Base-by-base conservation (phyloP, 2,797 vertebrate species). In the Macropodus opercularis region DNA sequence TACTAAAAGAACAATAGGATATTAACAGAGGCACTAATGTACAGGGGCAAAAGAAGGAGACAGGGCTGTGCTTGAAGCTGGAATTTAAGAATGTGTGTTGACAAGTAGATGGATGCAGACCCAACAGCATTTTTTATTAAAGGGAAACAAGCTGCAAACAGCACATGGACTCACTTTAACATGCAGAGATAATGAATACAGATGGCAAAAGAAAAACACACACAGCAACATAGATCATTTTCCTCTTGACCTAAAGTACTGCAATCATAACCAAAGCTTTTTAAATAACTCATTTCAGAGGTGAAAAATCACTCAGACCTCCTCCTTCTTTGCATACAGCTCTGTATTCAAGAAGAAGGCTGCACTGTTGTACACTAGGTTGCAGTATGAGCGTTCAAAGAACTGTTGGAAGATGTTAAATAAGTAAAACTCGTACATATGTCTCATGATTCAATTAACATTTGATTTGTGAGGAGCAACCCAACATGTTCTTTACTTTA, bases 1-100 rank as follows among this genome's bases (percentile, higher is more conserved):
- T n/a, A n/a, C n/a, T n/a, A n/a, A n/a, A 2, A 38, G 40, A 17
- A 58, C 47, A 55, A 19, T 14, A 4, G 21, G 17, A 63, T 69
- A 72, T 79, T 75, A 61, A 69, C 11, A 59, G 43, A 32, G 49
- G 17, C 58, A 52, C 9, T 18, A 12, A 6, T 27, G 26, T 27
- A 46, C 14, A 39, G 47, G 36, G 57, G 14, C 19, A 31, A 4
- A 22, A 49, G 17, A 72, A 44, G 18, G 19, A 6, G 60, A 57
- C 39, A 24, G 27, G 39, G 53, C 63, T 42, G 52, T 35, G 63
- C 32, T 29, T 34, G 26, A 59, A 60, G 67, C 71, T 49, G 29
- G 55, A 80, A 80, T 80, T 77, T n/a, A n/a, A n/a, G 6, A n/a
- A n/a, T 14, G 13, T 43, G 43, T 27, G 62, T 57, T 63, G 38